These are phyloP conservation scores for Arion vulgaris DNA, from an alignment of 1,140 invertebrate species.

Conservation along the genomic window DNA sequence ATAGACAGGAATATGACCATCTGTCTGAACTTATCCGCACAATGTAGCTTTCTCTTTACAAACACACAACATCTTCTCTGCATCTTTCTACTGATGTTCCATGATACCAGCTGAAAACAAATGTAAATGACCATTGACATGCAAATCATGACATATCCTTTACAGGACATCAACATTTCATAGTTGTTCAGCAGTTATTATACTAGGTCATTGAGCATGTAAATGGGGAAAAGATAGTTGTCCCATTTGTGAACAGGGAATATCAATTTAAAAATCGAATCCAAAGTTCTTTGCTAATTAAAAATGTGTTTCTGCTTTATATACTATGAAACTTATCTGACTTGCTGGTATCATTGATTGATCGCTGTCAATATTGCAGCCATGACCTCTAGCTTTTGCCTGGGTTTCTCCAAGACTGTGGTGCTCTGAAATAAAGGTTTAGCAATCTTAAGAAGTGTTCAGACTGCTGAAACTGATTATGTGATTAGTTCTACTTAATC, in stretches of 20 bases:
- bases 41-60: constrained; percentile 67
- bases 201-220: no score
- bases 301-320: no score
- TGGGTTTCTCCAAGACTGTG: constrained; percentile 27
- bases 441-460: background rate
- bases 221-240: no score
- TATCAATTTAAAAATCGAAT: no score
- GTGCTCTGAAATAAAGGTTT: constrained; percentile 3
- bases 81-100: constrained; percentile 64
- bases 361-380: constrained; percentile 33
- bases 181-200: no score
- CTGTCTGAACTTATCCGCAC: constrained; percentile 67
- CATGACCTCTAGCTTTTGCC: constrained; percentile 6
- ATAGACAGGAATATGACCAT: constrained; percentile 66
- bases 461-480: no score
- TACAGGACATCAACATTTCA: no score
- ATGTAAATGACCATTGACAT: background rate
- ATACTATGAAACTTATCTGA: no score
- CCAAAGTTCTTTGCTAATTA: no score
- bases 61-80: constrained; percentile 61
- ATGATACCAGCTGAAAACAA: constrained; percentile 66
- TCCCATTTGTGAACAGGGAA: no score
- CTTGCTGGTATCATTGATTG: constrained; percentile 36
- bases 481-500: no score
- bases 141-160: no score